phyloP scores from a whole-genome alignment of 2,888 invertebrate genomes.

The Poecilobothrus nobilitatus region DNA sequence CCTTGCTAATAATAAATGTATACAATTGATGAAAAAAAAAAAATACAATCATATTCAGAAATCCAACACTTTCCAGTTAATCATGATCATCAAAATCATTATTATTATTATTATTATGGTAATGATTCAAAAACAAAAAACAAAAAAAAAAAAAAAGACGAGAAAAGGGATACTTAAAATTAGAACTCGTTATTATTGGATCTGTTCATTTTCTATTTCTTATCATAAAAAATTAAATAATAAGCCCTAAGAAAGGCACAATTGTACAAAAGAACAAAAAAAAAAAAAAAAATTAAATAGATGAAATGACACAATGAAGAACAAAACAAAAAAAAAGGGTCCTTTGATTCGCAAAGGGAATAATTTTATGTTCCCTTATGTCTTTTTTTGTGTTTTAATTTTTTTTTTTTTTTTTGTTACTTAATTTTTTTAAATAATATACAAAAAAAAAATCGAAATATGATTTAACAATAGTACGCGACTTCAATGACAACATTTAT shows the following conservation, averaged over 20 bases:
- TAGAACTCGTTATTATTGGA: background rate
- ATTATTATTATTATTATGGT: background rate
- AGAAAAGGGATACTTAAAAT: background rate
- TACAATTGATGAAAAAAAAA: background rate
- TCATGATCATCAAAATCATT: background rate
- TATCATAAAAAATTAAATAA: slow-evolving; percentile 4
- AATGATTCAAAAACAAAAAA: background rate
- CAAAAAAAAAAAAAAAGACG: background rate
- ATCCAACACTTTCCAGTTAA: slow-evolving; percentile 1
- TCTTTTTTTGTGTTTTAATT: background rate
- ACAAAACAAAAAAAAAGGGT: slow-evolving; percentile 2
- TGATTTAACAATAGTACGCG: slow-evolving; percentile 4
- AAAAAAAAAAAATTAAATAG: background rate
- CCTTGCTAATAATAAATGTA: slow-evolving; percentile 3
- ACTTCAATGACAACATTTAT: background rate
- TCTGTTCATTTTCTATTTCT: background rate
- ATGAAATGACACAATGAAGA: background rate
- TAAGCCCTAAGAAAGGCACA: slow-evolving; percentile 7
- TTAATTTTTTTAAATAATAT: no score
- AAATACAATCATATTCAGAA: background rate
- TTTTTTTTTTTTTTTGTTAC: background rate
- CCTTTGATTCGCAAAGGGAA: slow-evolving; percentile 7
- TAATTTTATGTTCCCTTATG: slow-evolving; percentile 3
- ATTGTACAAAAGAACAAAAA: background rate
- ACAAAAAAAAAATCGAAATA: background rate